A percentile compares a stretch with the other conserved stretches of the same genome.
Evolutionary conservation across 2,888 invertebrate genomes (phyloP).

Genomic region (Cryptus armator): DNA sequence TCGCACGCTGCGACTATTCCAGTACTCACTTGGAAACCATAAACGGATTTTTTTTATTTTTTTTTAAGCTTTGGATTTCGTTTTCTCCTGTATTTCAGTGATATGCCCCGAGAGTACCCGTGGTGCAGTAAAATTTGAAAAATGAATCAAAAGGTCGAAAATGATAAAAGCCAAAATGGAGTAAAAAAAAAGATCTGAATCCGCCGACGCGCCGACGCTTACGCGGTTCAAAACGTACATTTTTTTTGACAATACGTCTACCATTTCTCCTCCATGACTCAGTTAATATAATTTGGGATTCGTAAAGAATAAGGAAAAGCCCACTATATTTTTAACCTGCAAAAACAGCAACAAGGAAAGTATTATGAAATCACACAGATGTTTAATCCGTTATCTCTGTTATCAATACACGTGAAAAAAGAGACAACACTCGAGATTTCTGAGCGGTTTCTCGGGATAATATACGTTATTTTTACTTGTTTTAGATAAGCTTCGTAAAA

Average conservation of each 20-base stretch:
- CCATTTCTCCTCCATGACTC: too few relatives aligned
- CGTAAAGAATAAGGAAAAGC: neutral
- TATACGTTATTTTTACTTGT: too few relatives aligned
- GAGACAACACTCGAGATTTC: neutral
- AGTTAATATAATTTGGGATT: neutral
- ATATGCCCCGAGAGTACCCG: neutral
- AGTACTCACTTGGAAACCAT: slow-evolving; percentile 3
- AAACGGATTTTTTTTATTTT: neutral
- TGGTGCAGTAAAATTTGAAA: neutral
- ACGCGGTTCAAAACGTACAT: too few relatives aligned
- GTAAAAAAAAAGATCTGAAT: neutral
- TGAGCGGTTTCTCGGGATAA: neutral
- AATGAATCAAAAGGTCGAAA: neutral
- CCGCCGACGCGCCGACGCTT: too few relatives aligned
- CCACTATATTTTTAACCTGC: neutral
- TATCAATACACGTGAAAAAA: neutral
- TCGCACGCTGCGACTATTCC: neutral
- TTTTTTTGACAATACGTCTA: too few relatives aligned
- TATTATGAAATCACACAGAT: neutral
- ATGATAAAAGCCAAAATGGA: neutral
- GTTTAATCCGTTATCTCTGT: neutral
- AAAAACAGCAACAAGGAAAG: neutral
- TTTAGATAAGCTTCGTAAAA: too few relatives aligned
- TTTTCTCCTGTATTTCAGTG: neutral
- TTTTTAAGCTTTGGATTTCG: neutral